phyloP scores from a whole-genome alignment of 2,797 vertebrate species.

The Pseudocheirus occidentalis region DNA sequence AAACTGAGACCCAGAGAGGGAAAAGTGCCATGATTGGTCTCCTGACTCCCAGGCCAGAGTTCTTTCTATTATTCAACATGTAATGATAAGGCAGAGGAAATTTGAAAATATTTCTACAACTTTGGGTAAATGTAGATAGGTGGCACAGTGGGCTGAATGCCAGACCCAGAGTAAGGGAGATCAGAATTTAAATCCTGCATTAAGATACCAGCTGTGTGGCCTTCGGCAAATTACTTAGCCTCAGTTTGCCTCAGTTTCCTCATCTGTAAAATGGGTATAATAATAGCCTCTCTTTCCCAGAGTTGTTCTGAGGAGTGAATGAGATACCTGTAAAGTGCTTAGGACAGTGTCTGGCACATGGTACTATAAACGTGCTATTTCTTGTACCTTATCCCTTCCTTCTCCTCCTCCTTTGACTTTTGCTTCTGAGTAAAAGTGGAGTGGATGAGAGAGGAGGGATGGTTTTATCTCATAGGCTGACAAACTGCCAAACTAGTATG shows the following conservation, averaged over 20 bases:
- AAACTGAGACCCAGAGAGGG: background rate
- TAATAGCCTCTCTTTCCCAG: background rate
- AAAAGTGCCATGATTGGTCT: background rate
- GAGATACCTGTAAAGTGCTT: background rate
- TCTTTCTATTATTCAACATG: background rate
- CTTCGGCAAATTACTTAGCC: background rate
- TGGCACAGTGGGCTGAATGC: background rate
- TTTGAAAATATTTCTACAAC: background rate
- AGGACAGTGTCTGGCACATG: background rate
- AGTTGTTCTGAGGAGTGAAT: background rate
- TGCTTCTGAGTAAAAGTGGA: background rate
- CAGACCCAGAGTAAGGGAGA: too few species aligned
- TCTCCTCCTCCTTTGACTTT: background rate
- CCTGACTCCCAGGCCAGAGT: background rate
- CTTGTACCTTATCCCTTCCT: background rate
- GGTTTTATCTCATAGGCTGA: background rate
- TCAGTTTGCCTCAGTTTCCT: background rate
- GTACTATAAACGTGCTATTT: background rate
- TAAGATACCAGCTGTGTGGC: background rate
- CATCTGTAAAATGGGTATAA: background rate
- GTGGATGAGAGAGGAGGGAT: background rate
- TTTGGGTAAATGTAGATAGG: background rate
- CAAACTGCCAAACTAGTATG: background rate
- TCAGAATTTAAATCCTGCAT: too few species aligned
- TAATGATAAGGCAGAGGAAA: background rate